Conservation (phyloP, 2,797 vertebrate genomes). For the Harpagifer antarcticus region DNA sequence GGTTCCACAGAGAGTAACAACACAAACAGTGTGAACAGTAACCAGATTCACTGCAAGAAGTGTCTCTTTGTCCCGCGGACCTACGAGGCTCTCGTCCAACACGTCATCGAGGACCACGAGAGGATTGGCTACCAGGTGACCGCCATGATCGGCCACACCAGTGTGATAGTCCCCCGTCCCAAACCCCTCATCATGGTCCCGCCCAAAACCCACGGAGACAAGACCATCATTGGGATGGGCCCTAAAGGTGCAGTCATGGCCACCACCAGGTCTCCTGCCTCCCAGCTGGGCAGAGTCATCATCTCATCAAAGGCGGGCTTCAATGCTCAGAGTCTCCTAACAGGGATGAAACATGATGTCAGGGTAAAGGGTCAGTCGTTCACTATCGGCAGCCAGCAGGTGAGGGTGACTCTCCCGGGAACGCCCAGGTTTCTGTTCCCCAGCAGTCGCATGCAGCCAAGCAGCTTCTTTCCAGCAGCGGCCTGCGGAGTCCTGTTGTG, state of each 20-base stretch:
- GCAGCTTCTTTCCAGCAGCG: slow-evolving; percentile 88
- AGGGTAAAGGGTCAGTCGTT: slow-evolving; percentile 90
- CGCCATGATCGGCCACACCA: slow-evolving; percentile 99
- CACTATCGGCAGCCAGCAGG: slow-evolving; percentile 86
- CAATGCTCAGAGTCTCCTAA: slow-evolving; percentile 89
- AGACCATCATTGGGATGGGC: slow-evolving; percentile 92
- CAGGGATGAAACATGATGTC: slow-evolving; percentile 90
- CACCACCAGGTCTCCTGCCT: slow-evolving; percentile 87
- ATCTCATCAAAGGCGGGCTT: slow-evolving; percentile 90
- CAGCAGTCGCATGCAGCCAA: slow-evolving; percentile 94
- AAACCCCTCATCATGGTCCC: slow-evolving; percentile 94
- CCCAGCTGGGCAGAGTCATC: slow-evolving; percentile 90
- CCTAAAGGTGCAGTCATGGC: slow-evolving; percentile 91
- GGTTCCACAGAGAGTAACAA: slow-evolving; percentile 80
- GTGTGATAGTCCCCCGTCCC: slow-evolving; percentile 95
- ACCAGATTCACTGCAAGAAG: slow-evolving; percentile 97
- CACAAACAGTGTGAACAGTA: slow-evolving; percentile 85
- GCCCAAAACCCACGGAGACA: slow-evolving; percentile 92
- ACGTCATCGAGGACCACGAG: slow-evolving; percentile 99
- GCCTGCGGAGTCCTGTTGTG: slow-evolving; percentile 87
- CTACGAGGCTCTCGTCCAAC: slow-evolving; percentile 97
- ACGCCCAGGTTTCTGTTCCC: slow-evolving; percentile 89
- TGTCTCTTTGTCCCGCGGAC: slow-evolving; percentile 98
- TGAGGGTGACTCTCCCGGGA: slow-evolving; percentile 89
- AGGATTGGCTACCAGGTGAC: slow-evolving; percentile 98